phyloP scores from a whole-genome alignment of 2,888 invertebrate genomes.

The Platerodrilus igneus region DNA sequence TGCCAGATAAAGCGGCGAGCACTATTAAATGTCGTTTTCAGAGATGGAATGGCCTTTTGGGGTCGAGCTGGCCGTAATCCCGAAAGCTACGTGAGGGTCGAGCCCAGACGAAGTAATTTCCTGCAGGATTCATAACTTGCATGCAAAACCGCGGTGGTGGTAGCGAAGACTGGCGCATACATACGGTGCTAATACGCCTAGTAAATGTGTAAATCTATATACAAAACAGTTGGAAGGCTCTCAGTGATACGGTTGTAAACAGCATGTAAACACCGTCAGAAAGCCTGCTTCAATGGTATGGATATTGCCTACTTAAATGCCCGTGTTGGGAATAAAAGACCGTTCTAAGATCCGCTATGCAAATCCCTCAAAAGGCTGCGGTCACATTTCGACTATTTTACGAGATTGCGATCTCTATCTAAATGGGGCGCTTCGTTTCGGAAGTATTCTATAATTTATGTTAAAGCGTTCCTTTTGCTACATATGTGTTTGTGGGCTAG shows the following conservation, averaged over 20 bases:
- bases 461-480: constrained; percentile 9
- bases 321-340: constrained; percentile 29
- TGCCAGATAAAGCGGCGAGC: constrained; percentile 42
- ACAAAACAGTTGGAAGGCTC: constrained; percentile 9
- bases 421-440: constrained; percentile 29
- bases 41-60: constrained; percentile 38
- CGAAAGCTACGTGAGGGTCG: constrained; percentile 36
- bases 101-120: constrained; percentile 34
- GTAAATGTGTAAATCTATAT: constrained; percentile 7
- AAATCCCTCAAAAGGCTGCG: constrained; percentile 35
- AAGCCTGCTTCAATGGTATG: constrained; percentile 29
- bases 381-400: constrained; percentile 39
- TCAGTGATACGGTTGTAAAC: constrained; percentile 29
- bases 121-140: constrained; percentile 31
- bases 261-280: constrained; percentile 34
- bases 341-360: constrained; percentile 32
- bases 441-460: constrained; percentile 15
- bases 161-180: too few relatives aligned
- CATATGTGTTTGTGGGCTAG: too few relatives aligned
- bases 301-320: constrained; percentile 34
- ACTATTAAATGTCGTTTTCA: constrained; percentile 37
- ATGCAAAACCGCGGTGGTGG: constrained; percentile 27
- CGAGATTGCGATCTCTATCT: constrained; percentile 35
- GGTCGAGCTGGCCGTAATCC: constrained; percentile 35
- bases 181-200: constrained; percentile 12